Conservation (phyloP, 2,113 vertebrate species). For the Martes martes region DNA sequence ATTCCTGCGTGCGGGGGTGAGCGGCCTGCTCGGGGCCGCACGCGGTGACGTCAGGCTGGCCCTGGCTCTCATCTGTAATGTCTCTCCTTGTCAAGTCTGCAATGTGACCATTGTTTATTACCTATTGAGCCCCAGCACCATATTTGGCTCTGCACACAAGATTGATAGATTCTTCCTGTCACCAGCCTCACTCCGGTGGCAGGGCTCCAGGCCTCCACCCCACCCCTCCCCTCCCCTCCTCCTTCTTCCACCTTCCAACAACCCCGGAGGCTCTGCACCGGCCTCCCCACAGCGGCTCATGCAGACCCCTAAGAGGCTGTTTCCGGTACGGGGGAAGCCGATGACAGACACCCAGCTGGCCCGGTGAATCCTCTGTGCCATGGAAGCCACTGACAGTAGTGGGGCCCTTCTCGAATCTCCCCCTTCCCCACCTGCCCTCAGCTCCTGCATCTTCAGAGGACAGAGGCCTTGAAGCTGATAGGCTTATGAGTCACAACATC, state of each 20-base stretch:
- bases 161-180: constrained; percentile 43
- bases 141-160: constrained; percentile 36
- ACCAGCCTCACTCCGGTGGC: neutral
- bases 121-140: neutral
- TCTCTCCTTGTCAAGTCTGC: neutral
- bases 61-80: neutral
- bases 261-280: neutral
- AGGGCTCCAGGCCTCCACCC: constrained; percentile 18
- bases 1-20: neutral
- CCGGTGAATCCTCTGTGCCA: neutral
- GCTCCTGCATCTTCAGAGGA: neutral
- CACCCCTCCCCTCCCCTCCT: neutral
- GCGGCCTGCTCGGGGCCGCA: neutral
- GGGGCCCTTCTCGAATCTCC: neutral
- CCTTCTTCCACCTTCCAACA: neutral
- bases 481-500: neutral
- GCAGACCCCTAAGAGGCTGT: neutral
- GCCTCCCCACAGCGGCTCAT: rapidly evolving
- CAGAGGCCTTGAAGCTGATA: neutral
- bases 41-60: neutral
- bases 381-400: neutral
- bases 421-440: neutral
- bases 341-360: neutral
- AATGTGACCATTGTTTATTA: constrained; percentile 43
- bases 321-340: neutral